Evolutionary conservation across 2,797 vertebrate species (phyloP).

Genomic region (Chloroceryle inda): DNA sequence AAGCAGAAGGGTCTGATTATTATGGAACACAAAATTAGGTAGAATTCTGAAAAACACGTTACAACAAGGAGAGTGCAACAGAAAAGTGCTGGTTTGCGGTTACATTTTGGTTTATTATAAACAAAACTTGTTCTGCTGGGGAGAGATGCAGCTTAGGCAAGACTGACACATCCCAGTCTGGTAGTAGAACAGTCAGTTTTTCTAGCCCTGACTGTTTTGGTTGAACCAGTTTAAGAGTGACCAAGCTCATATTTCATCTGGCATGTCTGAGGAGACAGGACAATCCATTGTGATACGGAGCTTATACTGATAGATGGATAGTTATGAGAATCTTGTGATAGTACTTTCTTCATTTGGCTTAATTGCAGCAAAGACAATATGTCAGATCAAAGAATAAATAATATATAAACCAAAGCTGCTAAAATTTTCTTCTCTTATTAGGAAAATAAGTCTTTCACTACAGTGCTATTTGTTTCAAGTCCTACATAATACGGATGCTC

Average conservation of each 20-base stretch:
- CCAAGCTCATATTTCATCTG: neutral
- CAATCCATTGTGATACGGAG: accelerated
- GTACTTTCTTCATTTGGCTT: neutral
- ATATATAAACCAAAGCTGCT: neutral
- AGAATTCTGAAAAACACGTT: neutral
- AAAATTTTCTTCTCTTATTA: neutral
- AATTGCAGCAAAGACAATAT: neutral
- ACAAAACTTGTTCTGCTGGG: neutral
- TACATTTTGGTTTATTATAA: neutral
- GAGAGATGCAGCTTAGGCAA: neutral
- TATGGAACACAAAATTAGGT: neutral
- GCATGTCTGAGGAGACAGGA: neutral
- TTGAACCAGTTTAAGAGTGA: neutral
- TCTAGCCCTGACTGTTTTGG: neutral
- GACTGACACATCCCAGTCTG: neutral
- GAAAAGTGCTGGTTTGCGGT: neutral
- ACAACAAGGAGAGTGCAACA: too few species aligned
- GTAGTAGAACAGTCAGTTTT: neutral
- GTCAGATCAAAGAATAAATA: neutral
- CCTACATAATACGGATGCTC: neutral
- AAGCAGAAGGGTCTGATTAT: neutral
- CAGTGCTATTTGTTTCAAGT: neutral
- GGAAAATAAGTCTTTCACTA: neutral
- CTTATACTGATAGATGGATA: neutral
- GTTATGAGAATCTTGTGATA: neutral